Percentiles rank a stretch among this genome's conserved stretches.
Conservation (phyloP, 2,888 invertebrate species). For the Deroplatys truncata region DNA sequence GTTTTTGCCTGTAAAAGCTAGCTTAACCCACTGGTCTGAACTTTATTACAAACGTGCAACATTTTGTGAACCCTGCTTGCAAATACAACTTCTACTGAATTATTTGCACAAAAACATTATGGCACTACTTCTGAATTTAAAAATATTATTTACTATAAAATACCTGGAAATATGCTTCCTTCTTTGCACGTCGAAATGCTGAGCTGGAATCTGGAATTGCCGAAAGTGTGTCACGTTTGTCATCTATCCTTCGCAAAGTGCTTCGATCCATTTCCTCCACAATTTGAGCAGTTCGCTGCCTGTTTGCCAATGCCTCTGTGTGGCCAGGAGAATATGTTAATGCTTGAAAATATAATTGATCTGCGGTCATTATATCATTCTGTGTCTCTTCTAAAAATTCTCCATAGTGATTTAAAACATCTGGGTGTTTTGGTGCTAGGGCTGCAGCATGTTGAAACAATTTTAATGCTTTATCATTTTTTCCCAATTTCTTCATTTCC, state of each 20-base stretch:
- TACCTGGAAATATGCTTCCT: constrained; percentile 85
- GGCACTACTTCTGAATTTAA: no score
- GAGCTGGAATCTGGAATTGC: constrained; percentile 76
- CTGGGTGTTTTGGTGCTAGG: constrained; percentile 86
- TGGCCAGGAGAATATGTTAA: constrained; percentile 68
- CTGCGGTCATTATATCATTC: constrained; percentile 82
- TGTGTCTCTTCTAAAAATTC: constrained; percentile 85
- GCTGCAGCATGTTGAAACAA: constrained; percentile 88
- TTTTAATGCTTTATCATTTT: constrained; percentile 79
- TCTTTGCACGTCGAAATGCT: constrained; percentile 81
- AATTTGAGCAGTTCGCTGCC: constrained; percentile 79
- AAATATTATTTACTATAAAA: neutral
- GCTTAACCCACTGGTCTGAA: no score
- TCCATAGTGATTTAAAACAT: constrained; percentile 60
- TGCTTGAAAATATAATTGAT: constrained; percentile 85
- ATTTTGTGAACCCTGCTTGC: no score
- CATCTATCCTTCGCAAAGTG: constrained; percentile 73
- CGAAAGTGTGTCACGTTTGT: constrained; percentile 75
- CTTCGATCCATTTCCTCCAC: constrained; percentile 85
- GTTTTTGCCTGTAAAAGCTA: no score
- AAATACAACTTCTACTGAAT: no score
- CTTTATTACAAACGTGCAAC: no score
- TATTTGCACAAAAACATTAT: no score
- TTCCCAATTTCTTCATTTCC: constrained; percentile 78
- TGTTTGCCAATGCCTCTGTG: constrained; percentile 67